Evolutionary conservation across 2,113 vertebrate species (phyloP), one percentile per base, ranked within the genome.

Genomic region (Sinocyclocheilus rhinocerous): DNA sequence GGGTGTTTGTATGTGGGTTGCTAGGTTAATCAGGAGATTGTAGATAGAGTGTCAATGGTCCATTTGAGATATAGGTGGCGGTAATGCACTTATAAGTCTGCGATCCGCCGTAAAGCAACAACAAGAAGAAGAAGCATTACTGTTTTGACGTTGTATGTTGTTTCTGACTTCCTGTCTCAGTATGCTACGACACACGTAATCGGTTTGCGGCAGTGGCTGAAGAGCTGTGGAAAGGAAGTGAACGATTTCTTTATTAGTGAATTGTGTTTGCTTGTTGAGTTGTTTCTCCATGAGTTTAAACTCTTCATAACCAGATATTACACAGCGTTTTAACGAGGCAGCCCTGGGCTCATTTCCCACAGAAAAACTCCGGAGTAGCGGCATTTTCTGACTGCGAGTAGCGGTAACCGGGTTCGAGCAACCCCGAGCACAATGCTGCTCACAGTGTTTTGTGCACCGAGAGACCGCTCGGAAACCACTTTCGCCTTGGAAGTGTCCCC

Each of bases 371-470:
- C 2, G 61, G 16, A 15, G 18, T 52, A 24, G 1, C 26, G 18
- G 29, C 45, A n/a, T 48, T 72, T 83, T 83, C 26, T 55, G 45
- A 72, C 45, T n/a, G 65, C 65, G 48, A 83, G 29, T 69, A 39
- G 24, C 24, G 36, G 26, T 16, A 70, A 70, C 39, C 82, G 82
- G 86, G 84, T 85, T 85, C 52, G 4, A 18, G 52, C 55, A 86
- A 86, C 86, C 76, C 65, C 36, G 61, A 83, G 88, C 91, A 95
- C 96, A 94, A 99, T 99, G 98, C 96, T 97, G 94, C 94, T 99
- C 95, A 99, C 97, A 90, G 97, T 99, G 93, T 99, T 98, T 95
- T 99, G 97, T 92, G 96, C 96, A 88, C 96, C 96, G 94, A 96
- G 95, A 91, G 97, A 97, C 95, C 96, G 95, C 92, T 95, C 95